A percentile compares a stretch with the other conserved stretches of the same genome.
Conservation (phyloP, 1,140 invertebrate species). For the Cotesia glomerata region DNA sequence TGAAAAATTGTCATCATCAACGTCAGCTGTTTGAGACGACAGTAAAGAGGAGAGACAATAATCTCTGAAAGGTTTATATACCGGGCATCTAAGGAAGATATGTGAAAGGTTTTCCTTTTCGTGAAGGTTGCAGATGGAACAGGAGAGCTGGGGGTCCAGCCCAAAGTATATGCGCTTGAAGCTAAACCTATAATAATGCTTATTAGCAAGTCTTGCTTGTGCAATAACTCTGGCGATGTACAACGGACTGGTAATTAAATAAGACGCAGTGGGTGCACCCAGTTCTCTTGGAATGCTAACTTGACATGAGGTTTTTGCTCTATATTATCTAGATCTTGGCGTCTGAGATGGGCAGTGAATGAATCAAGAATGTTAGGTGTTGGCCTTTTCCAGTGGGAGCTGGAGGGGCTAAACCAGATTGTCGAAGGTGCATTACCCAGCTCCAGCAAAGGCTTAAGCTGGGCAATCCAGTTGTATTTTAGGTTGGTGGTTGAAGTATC, state of each 20-base stretch:
- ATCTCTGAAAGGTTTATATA: not conserved
- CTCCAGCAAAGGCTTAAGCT: no score
- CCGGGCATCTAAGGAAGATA: not conserved
- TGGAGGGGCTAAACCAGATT: no score
- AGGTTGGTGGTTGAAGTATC: no score
- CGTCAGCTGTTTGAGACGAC: not conserved
- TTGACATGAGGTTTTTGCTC: not conserved
- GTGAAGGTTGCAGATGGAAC: not conserved
- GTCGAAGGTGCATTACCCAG: no score
- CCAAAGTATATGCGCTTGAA: not conserved
- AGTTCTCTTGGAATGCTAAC: not conserved
- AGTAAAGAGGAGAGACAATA: not conserved
- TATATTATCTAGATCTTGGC: not conserved
- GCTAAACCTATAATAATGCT: not conserved
- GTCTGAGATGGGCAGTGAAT: no score
- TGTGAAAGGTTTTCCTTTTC: not conserved
- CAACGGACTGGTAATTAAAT: not conserved
- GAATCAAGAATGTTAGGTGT: no score
- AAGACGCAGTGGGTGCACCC: not conserved
- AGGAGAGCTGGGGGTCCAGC: not conserved
- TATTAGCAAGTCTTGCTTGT: not conserved
- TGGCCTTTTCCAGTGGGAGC: no score
- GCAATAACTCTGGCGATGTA: not conserved
- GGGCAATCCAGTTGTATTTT: no score
- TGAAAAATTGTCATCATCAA: not conserved